These are phyloP conservation scores for Poeciliopsis gracilis DNA, from an alignment of 2,797 vertebrate species.

Conservation along the genomic window DNA sequence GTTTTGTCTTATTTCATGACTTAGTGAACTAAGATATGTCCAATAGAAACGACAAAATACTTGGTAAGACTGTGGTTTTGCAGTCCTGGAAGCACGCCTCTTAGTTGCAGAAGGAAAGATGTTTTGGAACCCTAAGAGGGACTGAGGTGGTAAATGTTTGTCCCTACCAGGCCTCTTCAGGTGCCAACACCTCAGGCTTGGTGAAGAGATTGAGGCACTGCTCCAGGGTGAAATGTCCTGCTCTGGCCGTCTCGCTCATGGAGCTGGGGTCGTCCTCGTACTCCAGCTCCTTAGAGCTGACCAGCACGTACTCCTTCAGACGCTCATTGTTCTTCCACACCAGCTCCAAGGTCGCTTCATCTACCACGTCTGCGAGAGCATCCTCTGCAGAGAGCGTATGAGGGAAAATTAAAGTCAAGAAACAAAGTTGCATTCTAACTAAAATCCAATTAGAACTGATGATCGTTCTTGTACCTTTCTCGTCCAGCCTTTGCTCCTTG, in stretches of 20 bases:
- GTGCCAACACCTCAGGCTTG: constrained; percentile 95
- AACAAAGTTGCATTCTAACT: neutral
- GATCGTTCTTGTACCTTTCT: constrained; percentile 85
- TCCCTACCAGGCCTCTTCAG: constrained; percentile 96
- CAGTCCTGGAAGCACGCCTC: neutral
- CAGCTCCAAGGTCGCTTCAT: constrained; percentile 89
- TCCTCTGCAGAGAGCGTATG: constrained; percentile 81
- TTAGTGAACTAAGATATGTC: too few relatives aligned
- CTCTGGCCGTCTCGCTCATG: constrained; percentile 91
- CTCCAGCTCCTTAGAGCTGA: constrained; percentile 96
- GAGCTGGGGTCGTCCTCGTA: constrained; percentile 93
- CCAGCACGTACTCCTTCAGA: constrained; percentile 93
- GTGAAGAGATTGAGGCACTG: constrained; percentile 99
- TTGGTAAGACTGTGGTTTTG: too few relatives aligned
- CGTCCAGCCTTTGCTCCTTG: constrained; percentile 93
- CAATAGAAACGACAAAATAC: too few relatives aligned
- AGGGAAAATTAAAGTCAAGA: neutral
- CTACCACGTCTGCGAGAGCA: constrained; percentile 83
- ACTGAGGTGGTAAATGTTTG: neutral
- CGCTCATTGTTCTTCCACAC: constrained; percentile 99
- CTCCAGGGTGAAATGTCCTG: constrained; percentile 97
- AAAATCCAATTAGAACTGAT: neutral
- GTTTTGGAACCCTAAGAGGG: neutral
- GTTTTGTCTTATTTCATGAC: too few relatives aligned
- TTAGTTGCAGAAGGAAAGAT: neutral